A percentile compares a stretch with the other conserved stretches of the same genome.
phyloP scores from a whole-genome alignment of 2,113 vertebrate species.

The Hydrolagus affinis region DNA sequence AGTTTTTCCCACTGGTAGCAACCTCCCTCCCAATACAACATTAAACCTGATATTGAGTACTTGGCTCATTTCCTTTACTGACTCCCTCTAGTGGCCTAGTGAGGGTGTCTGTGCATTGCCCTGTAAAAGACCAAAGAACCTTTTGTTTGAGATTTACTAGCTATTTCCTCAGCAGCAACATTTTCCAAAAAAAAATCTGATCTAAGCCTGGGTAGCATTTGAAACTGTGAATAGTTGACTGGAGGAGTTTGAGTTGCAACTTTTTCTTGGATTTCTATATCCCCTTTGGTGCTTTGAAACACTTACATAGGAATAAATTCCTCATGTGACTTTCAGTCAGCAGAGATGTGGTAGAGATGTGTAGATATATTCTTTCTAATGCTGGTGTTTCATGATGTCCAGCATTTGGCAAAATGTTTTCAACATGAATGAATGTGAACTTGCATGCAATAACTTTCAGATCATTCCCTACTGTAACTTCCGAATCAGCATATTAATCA shows the following conservation, averaged over 20 bases:
- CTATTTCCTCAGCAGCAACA: background rate
- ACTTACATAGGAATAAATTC: background rate
- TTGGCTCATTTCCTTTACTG: background rate
- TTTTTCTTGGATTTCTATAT: too few species aligned
- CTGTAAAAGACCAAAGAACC: background rate
- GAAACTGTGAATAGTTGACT: too few species aligned
- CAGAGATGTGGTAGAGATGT: background rate
- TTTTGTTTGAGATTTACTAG: background rate
- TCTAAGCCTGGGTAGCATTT: too few species aligned
- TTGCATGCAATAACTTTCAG: constrained; percentile 3
- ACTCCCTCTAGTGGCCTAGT: background rate
- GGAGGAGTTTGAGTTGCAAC: too few species aligned
- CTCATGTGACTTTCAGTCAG: background rate
- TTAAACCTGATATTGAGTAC: background rate
- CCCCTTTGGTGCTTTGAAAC: too few species aligned
- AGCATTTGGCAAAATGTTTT: background rate
- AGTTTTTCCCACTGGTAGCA: background rate
- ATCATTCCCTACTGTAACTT: background rate
- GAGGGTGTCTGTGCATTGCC: background rate
- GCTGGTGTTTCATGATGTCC: background rate
- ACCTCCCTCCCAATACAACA: background rate
- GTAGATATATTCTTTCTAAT: background rate
- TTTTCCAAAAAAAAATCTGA: too few species aligned
- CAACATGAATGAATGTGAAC: background rate
- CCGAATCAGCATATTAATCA: constrained; percentile 3